A percentile compares a stretch with the other conserved stretches of the same genome.
Conservation (phyloP, 1,140 invertebrate species). For the Drosophila athabasca region DNA sequence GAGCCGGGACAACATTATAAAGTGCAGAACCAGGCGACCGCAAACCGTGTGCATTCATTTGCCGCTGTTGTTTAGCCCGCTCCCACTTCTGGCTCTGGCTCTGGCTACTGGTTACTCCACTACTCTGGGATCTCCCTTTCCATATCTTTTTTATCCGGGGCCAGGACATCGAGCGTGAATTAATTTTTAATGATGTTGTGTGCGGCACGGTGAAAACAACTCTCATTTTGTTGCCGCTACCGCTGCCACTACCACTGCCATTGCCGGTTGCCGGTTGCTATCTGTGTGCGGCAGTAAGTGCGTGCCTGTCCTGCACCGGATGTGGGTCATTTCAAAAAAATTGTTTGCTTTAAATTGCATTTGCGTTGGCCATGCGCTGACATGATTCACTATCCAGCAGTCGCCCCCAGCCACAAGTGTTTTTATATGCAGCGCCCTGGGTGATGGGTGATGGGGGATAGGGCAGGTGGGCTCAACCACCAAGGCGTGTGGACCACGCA, state of each 20-base stretch:
- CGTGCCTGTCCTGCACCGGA: conserved; percentile 58
- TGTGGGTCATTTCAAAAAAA: conserved; percentile 81
- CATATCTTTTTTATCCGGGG: conserved; percentile 37
- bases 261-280: conserved; percentile 10
- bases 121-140: conserved; percentile 7
- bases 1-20: conserved; percentile 56
- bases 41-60: conserved; percentile 71
- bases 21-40: conserved; percentile 61
- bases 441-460: not conserved
- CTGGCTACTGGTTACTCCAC: conserved; percentile 9
- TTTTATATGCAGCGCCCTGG: conserved; percentile 38
- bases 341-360: conserved; percentile 81
- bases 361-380: conserved; percentile 70
- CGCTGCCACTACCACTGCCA: conserved; percentile 18
- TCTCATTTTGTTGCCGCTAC: conserved; percentile 57
- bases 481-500: conserved; percentile 33
- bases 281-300: not conserved
- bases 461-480: conserved; percentile 17
- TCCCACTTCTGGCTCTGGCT: conserved; percentile 1
- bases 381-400: conserved; percentile 45
- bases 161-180: conserved; percentile 79
- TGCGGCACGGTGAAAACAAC: conserved; percentile 59
- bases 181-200: conserved; percentile 82
- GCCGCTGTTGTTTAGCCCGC: conserved; percentile 54
- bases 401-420: conserved; percentile 69